These are phyloP conservation scores for Camponotus floridanus DNA, from an alignment of 1,140 invertebrate genomes.

Conservation along the genomic window DNA sequence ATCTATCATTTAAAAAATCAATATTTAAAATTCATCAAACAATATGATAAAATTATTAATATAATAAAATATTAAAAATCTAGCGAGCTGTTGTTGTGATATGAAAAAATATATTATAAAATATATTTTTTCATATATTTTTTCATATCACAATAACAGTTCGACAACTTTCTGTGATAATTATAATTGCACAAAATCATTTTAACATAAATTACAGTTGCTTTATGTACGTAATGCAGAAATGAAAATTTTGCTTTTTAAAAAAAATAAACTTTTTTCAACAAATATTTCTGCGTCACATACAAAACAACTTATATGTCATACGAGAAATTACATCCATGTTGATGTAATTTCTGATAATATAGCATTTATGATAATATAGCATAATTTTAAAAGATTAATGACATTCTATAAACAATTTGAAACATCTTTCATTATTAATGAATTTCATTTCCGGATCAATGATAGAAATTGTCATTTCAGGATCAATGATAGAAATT, in stretches of 20 bases:
- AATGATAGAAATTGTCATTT: background rate
- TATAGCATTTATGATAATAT: background rate
- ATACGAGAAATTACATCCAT: background rate
- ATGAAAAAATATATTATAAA: background rate
- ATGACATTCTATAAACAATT: background rate
- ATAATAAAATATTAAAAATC: background rate
- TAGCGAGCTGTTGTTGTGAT: background rate
- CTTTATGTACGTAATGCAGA: background rate
- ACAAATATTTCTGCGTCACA: background rate
- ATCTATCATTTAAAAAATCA: background rate
- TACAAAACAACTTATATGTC: too few relatives aligned
- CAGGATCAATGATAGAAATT: conserved; percentile 15
- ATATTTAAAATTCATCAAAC: background rate
- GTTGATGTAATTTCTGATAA: too few relatives aligned
- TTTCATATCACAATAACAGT: background rate
- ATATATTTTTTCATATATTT: background rate
- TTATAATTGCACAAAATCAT: conserved; percentile 7
- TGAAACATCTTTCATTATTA: background rate
- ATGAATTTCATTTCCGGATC: background rate
- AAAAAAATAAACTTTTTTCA: too few relatives aligned
- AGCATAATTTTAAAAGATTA: background rate
- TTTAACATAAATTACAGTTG: conserved; percentile 17
- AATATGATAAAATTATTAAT: background rate
- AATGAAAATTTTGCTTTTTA: background rate
- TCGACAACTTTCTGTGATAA: background rate